These are phyloP conservation scores for Sebastes cheni DNA, from an alignment of 2,797 vertebrate genomes.

Conservation along the genomic window DNA sequence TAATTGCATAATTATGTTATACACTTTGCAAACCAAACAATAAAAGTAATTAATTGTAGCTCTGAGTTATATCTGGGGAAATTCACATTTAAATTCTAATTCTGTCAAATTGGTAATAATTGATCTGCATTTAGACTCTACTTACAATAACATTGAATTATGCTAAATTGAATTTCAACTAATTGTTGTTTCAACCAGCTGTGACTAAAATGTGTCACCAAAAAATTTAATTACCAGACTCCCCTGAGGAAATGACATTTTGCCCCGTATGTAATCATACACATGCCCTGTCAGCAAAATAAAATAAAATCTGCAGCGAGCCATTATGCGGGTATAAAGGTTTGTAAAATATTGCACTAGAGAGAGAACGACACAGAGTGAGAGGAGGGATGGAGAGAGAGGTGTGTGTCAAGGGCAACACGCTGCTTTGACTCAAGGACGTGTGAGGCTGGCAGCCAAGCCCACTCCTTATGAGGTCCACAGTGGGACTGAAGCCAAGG, in stretches of 20 bases:
- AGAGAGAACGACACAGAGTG: not conserved
- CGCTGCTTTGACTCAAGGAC: slow-evolving; percentile 74
- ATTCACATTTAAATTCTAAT: not conserved
- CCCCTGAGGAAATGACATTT: slow-evolving; percentile 53
- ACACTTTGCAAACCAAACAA: not conserved
- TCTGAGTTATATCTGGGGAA: not conserved
- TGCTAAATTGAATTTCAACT: slow-evolving; percentile 52
- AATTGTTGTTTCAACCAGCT: slow-evolving; percentile 36
- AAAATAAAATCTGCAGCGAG: slow-evolving; percentile 42
- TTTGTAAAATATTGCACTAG: slow-evolving; percentile 32
- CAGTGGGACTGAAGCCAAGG: slow-evolving; percentile 52
- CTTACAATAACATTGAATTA: slow-evolving; percentile 53
- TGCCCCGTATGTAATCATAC: slow-evolving; percentile 53
- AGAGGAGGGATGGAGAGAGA: not conserved
- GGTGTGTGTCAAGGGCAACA: slow-evolving; percentile 74
- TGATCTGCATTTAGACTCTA: slow-evolving; percentile 44
- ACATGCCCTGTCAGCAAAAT: slow-evolving; percentile 69
- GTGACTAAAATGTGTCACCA: slow-evolving; percentile 42
- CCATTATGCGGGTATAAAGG: slow-evolving; percentile 19
- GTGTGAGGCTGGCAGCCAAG: slow-evolving; percentile 47
- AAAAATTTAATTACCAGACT: slow-evolving; percentile 60
- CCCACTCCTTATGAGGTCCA: slow-evolving; percentile 38
- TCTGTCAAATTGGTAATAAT: slow-evolving; percentile 31
- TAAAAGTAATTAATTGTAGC: not conserved
- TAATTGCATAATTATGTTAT: not conserved